Evolutionary conservation across 1,140 invertebrate species (phyloP).

Genomic region (Drosophila mojavensis): DNA sequence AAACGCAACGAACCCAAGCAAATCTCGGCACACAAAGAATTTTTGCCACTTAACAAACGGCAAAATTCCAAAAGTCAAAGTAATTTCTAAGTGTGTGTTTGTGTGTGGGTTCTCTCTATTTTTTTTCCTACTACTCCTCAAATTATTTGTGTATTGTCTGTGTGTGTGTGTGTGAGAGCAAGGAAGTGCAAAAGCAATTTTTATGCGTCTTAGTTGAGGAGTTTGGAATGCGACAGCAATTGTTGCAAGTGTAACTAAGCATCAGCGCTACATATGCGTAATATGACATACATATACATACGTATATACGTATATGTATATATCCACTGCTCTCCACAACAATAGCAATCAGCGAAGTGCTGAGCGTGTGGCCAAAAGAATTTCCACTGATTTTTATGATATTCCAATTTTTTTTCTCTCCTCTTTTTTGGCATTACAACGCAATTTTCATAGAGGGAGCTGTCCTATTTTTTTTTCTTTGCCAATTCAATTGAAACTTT

Average conservation of each 20-base stretch:
- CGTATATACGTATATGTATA: background rate
- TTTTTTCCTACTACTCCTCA: constrained; percentile 8
- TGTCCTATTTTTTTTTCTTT: background rate
- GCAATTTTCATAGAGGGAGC: constrained; percentile 11
- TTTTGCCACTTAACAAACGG: constrained; percentile 52
- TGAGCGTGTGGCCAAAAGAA: background rate
- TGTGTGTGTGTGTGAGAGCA: constrained; percentile 17
- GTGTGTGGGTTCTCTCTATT: background rate
- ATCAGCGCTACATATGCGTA: constrained; percentile 52
- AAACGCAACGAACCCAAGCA: constrained; percentile 26
- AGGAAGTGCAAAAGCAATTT: constrained; percentile 4
- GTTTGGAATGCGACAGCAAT: constrained; percentile 15
- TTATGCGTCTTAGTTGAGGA: constrained; percentile 5
- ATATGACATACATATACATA: constrained; percentile 28
- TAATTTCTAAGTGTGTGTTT: constrained; percentile 36
- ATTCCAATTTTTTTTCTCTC: constrained; percentile 19
- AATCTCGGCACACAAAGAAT: constrained; percentile 50
- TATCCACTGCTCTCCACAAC: constrained; percentile 31
- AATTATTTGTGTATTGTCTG: constrained; percentile 49
- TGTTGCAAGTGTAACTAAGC: constrained; percentile 38
- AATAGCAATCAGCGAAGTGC: constrained; percentile 43
- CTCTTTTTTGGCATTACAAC: constrained; percentile 25
- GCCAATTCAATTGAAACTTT: constrained; percentile 47
- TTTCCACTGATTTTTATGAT: constrained; percentile 51
- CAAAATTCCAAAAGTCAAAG: constrained; percentile 58